Evolutionary conservation across 2,113 vertebrate species (phyloP), one percentile per base, ranked within the genome.

Genomic region (Pipa parva): DNA sequence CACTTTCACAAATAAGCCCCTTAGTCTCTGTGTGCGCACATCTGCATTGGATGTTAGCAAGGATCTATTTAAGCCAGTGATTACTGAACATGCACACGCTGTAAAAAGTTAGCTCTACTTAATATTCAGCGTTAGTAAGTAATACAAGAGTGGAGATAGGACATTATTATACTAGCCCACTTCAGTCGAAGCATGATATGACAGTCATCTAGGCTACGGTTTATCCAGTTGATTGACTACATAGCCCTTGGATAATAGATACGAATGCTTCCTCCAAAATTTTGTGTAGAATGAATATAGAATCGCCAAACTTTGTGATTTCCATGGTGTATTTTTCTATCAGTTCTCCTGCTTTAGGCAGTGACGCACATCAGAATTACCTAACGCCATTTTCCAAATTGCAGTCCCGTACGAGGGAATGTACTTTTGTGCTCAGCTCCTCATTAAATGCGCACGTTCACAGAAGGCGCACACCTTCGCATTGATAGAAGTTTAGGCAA

Each of bases 401-500:
- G 57, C 66, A 61, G 22, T 69, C 61, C 66, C 46, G 52, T 36
- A 26, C 11, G 66, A 60, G 58, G n/a, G 48, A 52, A 50, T 24
- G 48, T 13, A 69, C 58, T 69, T 42, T 69, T 69, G 66, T 69
- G 20, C 22, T 17, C 27, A 29, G 18, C 27, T 42, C 25, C 20
- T 69, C 66, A 69, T 61, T 59, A 69, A 71, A 72, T 9, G 65
- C 72, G 72, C 75, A 77, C 79, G 83, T 85, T 83, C 82, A 83
- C 81, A 72, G 77, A n/a, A 80, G 75, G 71, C 80, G 74, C 77
- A 66, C 36, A 15, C 51, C 63, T 56, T 79, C 80, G 76, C 74
- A 67, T 71, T 60, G 79, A 75, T 78, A 84, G 79, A 63, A 67
- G 78, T 78, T 87, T 85, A 86, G 81, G 84, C 80, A 84, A 87